Base-by-base conservation (phyloP, 1,140 invertebrate species). In the Alviniconcha marisindica region DNA sequence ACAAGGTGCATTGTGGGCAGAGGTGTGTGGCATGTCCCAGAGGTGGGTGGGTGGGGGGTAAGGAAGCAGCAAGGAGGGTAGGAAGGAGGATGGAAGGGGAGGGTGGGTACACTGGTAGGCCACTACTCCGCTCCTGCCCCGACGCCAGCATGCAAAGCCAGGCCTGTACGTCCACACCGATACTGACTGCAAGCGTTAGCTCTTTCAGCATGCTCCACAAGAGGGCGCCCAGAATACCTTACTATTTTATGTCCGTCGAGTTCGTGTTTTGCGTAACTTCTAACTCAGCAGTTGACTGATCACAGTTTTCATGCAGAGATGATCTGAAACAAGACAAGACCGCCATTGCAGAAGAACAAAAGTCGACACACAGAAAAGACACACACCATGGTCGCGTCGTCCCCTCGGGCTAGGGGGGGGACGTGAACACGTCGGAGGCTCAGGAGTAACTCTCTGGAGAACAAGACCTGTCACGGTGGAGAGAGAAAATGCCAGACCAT, bases 301-400 rank as follows among this genome's bases (percentile, higher is more conserved):
- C 89, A 89, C 89, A 89, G 83, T 87, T 85, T 87, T 91, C 90
- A 90, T 89, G 88, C 84, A 87, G 77, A 66, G 78, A 66, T 87
- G 78, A 80, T 88, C 88, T 89, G 88, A 90, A 89, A 89, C 82
- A 85, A 90, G 87, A 87, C 76, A 85, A 89, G 81, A 88, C 85
- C 83, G 81, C 84, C 83, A 86, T 86, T 89, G 86, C 86, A 89
- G 88, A 90, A 86, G 89, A 76, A n/a, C 48, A 7, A 76, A 18
- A n/a, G n/a, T n/a, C n/a, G n/a, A 76, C 33, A 76, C 42, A 76
- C 42, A 76, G 15, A 42, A 42, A 33, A 76, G 28, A 76, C 40
- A 76, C 21, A 76, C 44, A 48, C 44, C 56, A 60, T 60, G n/a
- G n/a, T n/a, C n/a, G n/a, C n/a, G n/a, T n/a, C n/a, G n/a, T n/a